Evolutionary conservation across 2,797 vertebrate species (phyloP).

Genomic region (Chiloscyllium punctatum): DNA sequence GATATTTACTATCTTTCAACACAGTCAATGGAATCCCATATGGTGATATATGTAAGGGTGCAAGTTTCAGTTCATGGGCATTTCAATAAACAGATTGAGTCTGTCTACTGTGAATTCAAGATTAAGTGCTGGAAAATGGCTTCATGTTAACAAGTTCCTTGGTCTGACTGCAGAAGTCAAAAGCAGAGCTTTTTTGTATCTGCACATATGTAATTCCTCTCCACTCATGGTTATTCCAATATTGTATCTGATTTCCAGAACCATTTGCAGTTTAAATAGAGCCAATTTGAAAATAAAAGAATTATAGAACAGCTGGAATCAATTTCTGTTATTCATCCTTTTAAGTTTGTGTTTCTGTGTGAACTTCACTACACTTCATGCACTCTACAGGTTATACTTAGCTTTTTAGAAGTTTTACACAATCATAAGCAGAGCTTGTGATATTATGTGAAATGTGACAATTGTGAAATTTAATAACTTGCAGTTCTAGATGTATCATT

Average conservation of each 20-base stretch:
- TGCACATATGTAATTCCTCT: not conserved
- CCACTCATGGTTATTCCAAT: not conserved
- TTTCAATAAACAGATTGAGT: not conserved
- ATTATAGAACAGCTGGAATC: not conserved
- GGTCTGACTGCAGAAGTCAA: not conserved
- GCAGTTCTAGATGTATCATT: not conserved
- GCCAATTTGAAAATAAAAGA: not conserved
- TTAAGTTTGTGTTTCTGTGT: not conserved
- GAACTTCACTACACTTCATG: not conserved
- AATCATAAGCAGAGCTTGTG: not conserved
- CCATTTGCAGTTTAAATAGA: not conserved
- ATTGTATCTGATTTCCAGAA: not conserved
- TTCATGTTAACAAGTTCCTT: not conserved
- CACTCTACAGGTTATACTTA: not conserved
- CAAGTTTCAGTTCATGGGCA: not conserved
- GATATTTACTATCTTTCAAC: not conserved
- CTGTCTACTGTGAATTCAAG: not conserved
- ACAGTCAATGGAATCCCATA: not conserved
- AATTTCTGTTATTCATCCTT: not conserved
- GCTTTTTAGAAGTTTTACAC: not conserved
- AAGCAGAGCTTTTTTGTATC: not conserved
- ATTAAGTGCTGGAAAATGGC: not conserved
- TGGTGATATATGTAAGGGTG: not conserved
- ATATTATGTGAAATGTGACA: not conserved
- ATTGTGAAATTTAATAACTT: not conserved